Percentiles rank a stretch among this genome's conserved stretches.
Conservation (phyloP, 2,113 vertebrate species). For the Varanus salvator region DNA sequence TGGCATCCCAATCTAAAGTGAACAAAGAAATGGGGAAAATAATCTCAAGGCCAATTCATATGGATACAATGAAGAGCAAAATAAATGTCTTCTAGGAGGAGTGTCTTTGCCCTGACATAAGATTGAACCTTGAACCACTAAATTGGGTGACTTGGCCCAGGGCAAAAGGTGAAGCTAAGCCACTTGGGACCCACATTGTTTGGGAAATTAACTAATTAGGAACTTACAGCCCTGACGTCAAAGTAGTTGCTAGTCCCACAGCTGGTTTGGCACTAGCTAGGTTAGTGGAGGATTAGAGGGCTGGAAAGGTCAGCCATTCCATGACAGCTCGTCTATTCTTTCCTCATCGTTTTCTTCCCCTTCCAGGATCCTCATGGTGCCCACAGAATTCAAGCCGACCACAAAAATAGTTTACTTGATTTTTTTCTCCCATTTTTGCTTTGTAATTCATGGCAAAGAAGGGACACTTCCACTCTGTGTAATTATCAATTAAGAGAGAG, state of each 20-base stretch:
- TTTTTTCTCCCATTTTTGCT: constrained; percentile 39
- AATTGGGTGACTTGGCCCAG: constrained; percentile 68
- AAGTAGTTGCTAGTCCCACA: constrained; percentile 72
- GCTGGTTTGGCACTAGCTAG: constrained; percentile 68
- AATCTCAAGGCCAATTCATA: not conserved
- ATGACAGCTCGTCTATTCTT: constrained; percentile 61
- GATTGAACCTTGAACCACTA: constrained; percentile 75
- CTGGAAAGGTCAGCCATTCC: constrained; percentile 72
- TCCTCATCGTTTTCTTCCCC: constrained; percentile 31
- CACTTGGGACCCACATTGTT: constrained; percentile 60
- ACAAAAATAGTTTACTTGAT: constrained; percentile 64
- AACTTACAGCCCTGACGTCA: constrained; percentile 68
- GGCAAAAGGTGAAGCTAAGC: constrained; percentile 79
- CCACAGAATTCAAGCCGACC: constrained; percentile 57
- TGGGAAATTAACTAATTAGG: constrained; percentile 82
- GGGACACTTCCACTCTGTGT: constrained; percentile 65
- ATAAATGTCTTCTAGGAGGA: constrained; percentile 52
- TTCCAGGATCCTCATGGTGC: constrained; percentile 50
- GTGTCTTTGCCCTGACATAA: constrained; percentile 73
- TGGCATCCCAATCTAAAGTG: not conserved
- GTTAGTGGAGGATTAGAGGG: constrained; percentile 61
- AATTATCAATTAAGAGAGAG: constrained; percentile 65
- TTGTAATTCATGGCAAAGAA: constrained; percentile 39
- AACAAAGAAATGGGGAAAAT: constrained; percentile 31
- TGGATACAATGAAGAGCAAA: constrained; percentile 32